Evolutionary conservation across 2,888 invertebrate genomes (phyloP).

Genomic region (Ennomos erosarius): DNA sequence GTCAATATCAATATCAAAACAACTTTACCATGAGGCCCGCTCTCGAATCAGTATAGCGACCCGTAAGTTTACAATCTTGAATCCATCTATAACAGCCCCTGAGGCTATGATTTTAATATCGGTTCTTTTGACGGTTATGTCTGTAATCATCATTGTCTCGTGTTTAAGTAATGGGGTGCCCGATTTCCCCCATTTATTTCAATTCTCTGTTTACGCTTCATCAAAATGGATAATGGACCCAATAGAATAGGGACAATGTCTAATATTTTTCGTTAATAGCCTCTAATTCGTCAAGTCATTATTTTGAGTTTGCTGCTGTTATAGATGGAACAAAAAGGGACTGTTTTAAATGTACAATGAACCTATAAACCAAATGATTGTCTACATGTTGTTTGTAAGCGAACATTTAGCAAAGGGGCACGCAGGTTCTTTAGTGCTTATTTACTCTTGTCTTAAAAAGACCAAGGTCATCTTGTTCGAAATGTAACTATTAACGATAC

Average conservation of each 20-base stretch:
- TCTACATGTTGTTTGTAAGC: too few species aligned
- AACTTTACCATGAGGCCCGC: too few species aligned
- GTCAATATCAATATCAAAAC: too few species aligned
- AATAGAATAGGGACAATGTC: slow-evolving; percentile 9
- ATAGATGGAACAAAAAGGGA: too few species aligned
- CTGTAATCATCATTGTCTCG: slow-evolving; percentile 31
- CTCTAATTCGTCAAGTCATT: background rate
- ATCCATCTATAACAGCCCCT: slow-evolving; percentile 8
- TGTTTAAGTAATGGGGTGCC: slow-evolving; percentile 28
- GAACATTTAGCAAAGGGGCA: too few species aligned
- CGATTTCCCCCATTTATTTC: slow-evolving; percentile 27
- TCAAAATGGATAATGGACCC: slow-evolving; percentile 26
- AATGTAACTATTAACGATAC: too few species aligned
- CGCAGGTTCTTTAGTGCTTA: too few species aligned
- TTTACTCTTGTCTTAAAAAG: too few species aligned
- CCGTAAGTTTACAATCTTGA: slow-evolving; percentile 16
- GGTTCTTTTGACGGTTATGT: slow-evolving; percentile 31
- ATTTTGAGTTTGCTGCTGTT: too few species aligned
- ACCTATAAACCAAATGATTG: too few species aligned
- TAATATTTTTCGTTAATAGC: background rate
- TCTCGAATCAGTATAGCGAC: background rate
- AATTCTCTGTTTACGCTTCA: slow-evolving; percentile 33
- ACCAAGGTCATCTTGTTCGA: too few species aligned
- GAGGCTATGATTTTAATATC: slow-evolving; percentile 33
- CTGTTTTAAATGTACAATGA: too few species aligned